phyloP scores from a whole-genome alignment of 2,888 invertebrate genomes.

The Cheilosia pagana region DNA sequence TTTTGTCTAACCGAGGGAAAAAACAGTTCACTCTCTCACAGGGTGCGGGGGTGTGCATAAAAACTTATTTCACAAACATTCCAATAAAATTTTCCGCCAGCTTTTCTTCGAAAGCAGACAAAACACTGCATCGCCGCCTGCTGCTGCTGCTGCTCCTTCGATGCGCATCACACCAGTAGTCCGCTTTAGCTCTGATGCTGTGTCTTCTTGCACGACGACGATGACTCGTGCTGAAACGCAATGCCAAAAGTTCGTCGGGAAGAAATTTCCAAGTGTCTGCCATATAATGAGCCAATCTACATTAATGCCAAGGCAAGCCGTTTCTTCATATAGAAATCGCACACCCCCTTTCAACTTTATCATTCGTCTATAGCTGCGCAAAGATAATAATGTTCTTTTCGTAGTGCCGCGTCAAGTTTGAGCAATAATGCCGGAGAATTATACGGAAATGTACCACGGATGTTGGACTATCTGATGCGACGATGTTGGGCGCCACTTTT shows the following conservation, averaged over 20 bases:
- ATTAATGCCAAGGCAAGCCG: conserved; percentile 73
- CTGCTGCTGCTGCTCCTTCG: conserved; percentile 5
- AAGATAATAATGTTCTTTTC: conserved; percentile 73
- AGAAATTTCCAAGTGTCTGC: conserved; percentile 74
- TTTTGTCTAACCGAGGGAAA: conserved; percentile 66
- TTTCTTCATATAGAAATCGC: conserved; percentile 52
- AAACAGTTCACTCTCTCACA: conserved; percentile 19
- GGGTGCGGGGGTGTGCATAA: neutral
- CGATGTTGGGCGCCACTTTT: conserved; percentile 53
- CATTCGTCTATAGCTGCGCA: conserved; percentile 66
- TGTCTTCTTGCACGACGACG: conserved; percentile 3
- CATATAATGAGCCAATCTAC: conserved; percentile 75
- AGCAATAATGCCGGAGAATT: conserved; percentile 61
- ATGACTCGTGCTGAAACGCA: conserved; percentile 59
- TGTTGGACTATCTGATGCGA: conserved; percentile 68
- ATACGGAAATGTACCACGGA: conserved; percentile 69
- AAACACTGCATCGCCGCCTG: conserved; percentile 20
- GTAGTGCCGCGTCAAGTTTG: conserved; percentile 53
- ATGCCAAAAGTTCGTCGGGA: conserved; percentile 63
- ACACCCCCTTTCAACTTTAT: conserved; percentile 35
- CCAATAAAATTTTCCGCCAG: conserved; percentile 57
- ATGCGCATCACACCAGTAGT: conserved; percentile 35
- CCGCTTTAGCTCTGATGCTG: conserved; percentile 3
- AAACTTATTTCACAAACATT: conserved; percentile 70
- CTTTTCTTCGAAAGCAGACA: conserved; percentile 26